phyloP scores from a whole-genome alignment of 2,888 invertebrate species.

The Deilephila porcellus region DNA sequence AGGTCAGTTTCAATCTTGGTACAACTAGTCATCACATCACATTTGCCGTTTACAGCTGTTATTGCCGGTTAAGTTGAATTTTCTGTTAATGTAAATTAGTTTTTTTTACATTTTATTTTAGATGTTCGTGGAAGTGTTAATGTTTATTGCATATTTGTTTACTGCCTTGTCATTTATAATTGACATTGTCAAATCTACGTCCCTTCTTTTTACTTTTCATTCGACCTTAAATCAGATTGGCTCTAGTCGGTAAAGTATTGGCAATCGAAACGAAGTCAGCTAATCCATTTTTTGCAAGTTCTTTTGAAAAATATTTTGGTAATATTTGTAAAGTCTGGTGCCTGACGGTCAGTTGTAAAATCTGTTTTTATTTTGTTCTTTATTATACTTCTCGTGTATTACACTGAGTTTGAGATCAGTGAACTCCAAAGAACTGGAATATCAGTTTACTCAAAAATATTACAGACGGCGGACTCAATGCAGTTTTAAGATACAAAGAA shows the following conservation, averaged over 20 bases:
- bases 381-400: too few relatives aligned
- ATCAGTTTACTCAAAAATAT: background rate
- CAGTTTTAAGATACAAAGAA: background rate
- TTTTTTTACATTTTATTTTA: background rate
- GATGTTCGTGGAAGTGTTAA: background rate
- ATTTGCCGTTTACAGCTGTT: background rate
- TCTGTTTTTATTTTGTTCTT: too few relatives aligned
- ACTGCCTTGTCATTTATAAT: background rate
- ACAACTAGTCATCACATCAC: background rate
- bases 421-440: background rate
- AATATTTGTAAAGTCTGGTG: too few relatives aligned
- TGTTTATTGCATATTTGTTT: background rate
- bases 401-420: too few relatives aligned
- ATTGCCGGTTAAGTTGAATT: background rate
- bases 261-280: too few relatives aligned
- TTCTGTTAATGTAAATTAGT: background rate
- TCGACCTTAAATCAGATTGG: background rate
- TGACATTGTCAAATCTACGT: background rate
- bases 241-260: too few relatives aligned
- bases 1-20: background rate
- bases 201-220: background rate
- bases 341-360: too few relatives aligned
- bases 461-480: background rate
- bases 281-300: too few relatives aligned
- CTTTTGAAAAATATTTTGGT: too few relatives aligned